Percentiles rank a stretch among this genome's conserved stretches.
Evolutionary conservation across 2,888 invertebrate species (phyloP).

Genomic region (Mythimna albipuncta): DNA sequence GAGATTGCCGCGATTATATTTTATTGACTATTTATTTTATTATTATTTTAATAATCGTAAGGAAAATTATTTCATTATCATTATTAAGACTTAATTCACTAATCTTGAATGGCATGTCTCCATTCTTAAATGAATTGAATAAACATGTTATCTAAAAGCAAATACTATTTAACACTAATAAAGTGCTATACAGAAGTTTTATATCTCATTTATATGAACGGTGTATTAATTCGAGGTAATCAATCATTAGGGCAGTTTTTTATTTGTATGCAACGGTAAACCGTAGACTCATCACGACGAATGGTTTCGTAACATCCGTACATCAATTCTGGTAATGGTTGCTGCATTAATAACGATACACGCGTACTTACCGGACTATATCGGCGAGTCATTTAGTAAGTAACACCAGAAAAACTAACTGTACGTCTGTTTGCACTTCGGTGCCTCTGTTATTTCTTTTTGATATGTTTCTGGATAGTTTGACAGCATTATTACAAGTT

Average conservation of each 20-base stretch:
- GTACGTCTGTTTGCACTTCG: slow-evolving; percentile 84
- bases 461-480: slow-evolving; percentile 75
- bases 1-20: slow-evolving; percentile 38
- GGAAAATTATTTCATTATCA: slow-evolving; percentile 45
- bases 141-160: slow-evolving; percentile 14
- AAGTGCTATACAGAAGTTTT: slow-evolving; percentile 32
- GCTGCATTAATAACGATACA: slow-evolving; percentile 74
- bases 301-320: slow-evolving; percentile 67
- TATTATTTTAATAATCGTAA: slow-evolving; percentile 43
- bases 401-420: slow-evolving; percentile 82
- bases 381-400: slow-evolving; percentile 74
- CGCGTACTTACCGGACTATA: slow-evolving; percentile 74
- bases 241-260: slow-evolving; percentile 63
- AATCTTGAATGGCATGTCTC: slow-evolving; percentile 24
- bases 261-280: slow-evolving; percentile 61
- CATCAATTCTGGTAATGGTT: slow-evolving; percentile 78
- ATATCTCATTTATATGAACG: slow-evolving; percentile 54
- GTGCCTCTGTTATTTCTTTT: slow-evolving; percentile 77
- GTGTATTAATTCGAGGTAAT: slow-evolving; percentile 59
- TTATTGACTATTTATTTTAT: slow-evolving; percentile 38
- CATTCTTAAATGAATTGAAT: slow-evolving; percentile 20
- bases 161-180: slow-evolving; percentile 11
- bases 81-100: slow-evolving; percentile 24
- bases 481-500: slow-evolving; percentile 69
- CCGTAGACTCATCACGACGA: slow-evolving; percentile 48